Evolutionary conservation across 2,113 vertebrate genomes (phyloP), one percentile per base, ranked within the genome.

Genomic region (Phoxinus phoxinus): DNA sequence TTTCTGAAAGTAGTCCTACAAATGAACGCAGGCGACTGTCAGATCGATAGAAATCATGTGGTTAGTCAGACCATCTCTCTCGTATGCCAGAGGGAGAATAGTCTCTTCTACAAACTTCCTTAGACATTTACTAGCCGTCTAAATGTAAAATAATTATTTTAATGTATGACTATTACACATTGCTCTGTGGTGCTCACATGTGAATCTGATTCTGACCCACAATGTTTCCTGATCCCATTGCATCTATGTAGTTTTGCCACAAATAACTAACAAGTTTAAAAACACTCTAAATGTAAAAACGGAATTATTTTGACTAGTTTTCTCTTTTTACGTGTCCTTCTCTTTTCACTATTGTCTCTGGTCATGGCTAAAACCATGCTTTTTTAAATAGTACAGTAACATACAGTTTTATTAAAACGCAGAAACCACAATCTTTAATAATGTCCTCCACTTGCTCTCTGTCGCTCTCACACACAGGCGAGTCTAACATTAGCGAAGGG

Each of bases 401-500:
- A 48, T 15, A 4, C 10, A 6, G 37, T 46, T 73, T 73, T 12
- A 72, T 25, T 17, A 5, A 73, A 46, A 46, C 12, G 7, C 41
- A 46, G 5, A 46, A 25, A 73, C 12, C 12, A 6, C 41, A 0
- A 4, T 46, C n/a, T 73, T 15, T 46, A 74, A 46, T 46, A 25
- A 25, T 44, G n/a, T 46, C 23, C 41, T n/a, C n/a, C 23, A 15
- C 41, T 74, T 13, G n/a, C 23, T 6, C 71, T 25, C 41, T 73
- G 11, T 74, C 23, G 59, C 37, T 73, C 11, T 25, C 23, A 71
- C 81, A 65, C 27, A 61, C 75, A 81, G 83, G 58, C 51, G 82
- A 88, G 88, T 87, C 67, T 77, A 84, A 77, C 83, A 85, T 82
- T 58, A 89, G 78, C 65, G 25, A 44, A 15, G 30, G n/a, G 84